A percentile compares a stretch with the other conserved stretches of the same genome.
Conservation (phyloP, 2,113 vertebrate genomes). For the Pteruthius melanotis region DNA sequence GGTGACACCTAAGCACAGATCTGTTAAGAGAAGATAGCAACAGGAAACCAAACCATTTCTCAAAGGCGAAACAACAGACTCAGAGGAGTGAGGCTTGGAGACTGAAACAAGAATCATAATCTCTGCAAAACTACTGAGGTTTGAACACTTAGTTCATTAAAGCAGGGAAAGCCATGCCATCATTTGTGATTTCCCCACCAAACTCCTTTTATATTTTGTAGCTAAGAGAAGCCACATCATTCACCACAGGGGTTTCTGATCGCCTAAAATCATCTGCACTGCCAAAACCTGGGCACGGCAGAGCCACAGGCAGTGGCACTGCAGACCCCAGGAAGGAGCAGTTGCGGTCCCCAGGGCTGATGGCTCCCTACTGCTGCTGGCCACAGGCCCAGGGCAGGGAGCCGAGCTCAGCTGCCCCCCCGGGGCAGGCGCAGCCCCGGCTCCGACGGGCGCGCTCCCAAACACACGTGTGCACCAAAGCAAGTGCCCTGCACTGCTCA, state of each 20-base stretch:
- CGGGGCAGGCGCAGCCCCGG: neutral
- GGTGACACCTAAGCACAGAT: neutral
- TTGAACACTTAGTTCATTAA: neutral
- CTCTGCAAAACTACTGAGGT: neutral
- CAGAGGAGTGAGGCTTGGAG: neutral
- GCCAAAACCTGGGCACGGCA: neutral
- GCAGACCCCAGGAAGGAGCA: neutral
- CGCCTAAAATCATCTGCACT: neutral
- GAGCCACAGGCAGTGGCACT: neutral
- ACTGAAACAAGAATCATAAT: constrained; percentile 21
- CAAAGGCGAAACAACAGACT: neutral
- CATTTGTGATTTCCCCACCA: constrained; percentile 18
- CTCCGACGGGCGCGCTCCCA: neutral
- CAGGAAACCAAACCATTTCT: constrained; percentile 16
- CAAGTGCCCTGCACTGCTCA: neutral
- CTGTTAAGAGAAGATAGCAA: neutral
- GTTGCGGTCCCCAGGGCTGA: neutral
- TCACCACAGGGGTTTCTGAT: neutral
- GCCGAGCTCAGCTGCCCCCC: neutral
- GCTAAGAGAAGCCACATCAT: neutral
- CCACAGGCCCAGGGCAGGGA: neutral
- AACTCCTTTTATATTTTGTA: constrained; percentile 47
- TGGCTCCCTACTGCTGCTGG: neutral
- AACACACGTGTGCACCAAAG: fast-evolving
- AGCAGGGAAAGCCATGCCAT: neutral